Base-by-base conservation (phyloP, 2,888 invertebrate species). In the Diogma glabrata region DNA sequence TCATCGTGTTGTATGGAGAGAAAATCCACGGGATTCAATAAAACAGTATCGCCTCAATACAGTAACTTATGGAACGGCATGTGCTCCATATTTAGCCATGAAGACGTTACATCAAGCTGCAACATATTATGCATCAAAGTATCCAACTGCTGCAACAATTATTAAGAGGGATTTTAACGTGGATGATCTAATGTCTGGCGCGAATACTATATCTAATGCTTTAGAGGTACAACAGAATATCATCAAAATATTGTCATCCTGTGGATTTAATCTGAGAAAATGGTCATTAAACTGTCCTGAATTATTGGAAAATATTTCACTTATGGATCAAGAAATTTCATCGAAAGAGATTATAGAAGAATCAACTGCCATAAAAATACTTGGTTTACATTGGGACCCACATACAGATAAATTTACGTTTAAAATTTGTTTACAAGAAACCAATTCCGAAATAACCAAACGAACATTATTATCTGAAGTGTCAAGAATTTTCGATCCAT, bases 61-160 rank as follows among this genome's bases (percentile, higher is more conserved):
- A 16, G 51, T 58, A 8, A 52, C 55, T 1, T 57, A 52, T 51
- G 57, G 57, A 2, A 26, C 46, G 4, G 43, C 54, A 2, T 36
- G 46, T 10, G 47, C 58, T 7, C 54, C 56, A 16, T 56, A 48
- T 50, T 47, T 54, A n/a, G 55, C 57, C 3, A 46, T 51, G 3
- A 51, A 50, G 49, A 40, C 38, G 12, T 22, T 57, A 12, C 49
- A 33, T 10, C 38, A 51, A 26, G 33, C 54, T 3, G 53, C 55
- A 8, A 3, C 10, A 2, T 36, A 51, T 17, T 50, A 56, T 33
- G 8, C 36, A 28, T 2, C 9, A 24, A 24, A 6, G 6, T 53
- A n/a, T 19, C 56, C 57, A 1, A 2, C 52, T 14, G 58, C 55
- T 12, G 30, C 52, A 2, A 22, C 40, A 17, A 20, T 19, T 14